These are phyloP conservation scores for Tetropium fuscum DNA, from an alignment of 2,888 invertebrate genomes.

Conservation along the genomic window DNA sequence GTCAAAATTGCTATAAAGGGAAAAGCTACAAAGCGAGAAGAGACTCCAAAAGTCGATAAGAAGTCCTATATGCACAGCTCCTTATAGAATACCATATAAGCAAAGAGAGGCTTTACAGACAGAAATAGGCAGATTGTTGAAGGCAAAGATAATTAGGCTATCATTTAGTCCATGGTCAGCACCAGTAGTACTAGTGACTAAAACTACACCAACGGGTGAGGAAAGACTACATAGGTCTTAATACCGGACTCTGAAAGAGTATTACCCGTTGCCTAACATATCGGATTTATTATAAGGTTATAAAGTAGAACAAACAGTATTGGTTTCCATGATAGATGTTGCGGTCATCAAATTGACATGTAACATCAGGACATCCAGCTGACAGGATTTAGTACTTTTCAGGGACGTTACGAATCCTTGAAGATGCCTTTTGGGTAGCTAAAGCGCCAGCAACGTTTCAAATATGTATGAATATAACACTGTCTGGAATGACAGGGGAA, in stretches of 20 bases:
- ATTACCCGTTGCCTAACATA: slow-evolving; percentile 29
- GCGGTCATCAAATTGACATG: slow-evolving; percentile 28
- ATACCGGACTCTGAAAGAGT: slow-evolving; percentile 28
- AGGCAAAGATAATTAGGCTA: not conserved
- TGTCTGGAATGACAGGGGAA: slow-evolving; percentile 25
- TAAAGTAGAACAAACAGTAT: slow-evolving; percentile 15
- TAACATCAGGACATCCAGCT: slow-evolving; percentile 20
- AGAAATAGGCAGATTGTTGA: not conserved
- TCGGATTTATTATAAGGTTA: slow-evolving; percentile 20
- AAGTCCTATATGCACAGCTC: not conserved
- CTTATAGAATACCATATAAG: slow-evolving; percentile 5
- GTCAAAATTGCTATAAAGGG: not conserved
- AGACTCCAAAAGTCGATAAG: not conserved
- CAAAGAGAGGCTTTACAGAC: not conserved
- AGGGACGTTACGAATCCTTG: slow-evolving; percentile 33
- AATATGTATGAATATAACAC: slow-evolving; percentile 31
- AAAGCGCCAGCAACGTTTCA: slow-evolving; percentile 34
- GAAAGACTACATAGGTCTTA: slow-evolving; percentile 33
- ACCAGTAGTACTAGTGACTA: slow-evolving; percentile 1
- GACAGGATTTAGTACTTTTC: slow-evolving; percentile 30
- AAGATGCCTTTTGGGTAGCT: slow-evolving; percentile 36
- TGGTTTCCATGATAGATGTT: slow-evolving; percentile 31
- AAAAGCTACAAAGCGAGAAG: not conserved
- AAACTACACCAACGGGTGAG: slow-evolving; percentile 24
- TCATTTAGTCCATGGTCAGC: slow-evolving; percentile 12